Evolutionary conservation across 2,888 invertebrate genomes (phyloP), one percentile per base, ranked within the genome.

Genomic region (Dioctria linearis): DNA sequence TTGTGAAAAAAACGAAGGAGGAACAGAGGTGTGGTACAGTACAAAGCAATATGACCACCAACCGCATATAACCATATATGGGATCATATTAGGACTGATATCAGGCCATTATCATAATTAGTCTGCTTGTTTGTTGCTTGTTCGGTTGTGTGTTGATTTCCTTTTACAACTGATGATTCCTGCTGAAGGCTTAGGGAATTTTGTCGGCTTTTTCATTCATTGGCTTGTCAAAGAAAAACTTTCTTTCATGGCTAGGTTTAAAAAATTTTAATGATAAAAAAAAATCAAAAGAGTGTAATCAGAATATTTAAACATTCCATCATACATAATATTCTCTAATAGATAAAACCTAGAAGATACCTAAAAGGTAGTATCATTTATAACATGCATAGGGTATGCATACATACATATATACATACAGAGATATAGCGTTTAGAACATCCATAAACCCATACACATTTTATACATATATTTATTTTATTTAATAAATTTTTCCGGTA

Each of bases 101-200:
- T 78, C 66, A 66, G 63, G 65, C 78, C 78, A 78, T 78, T 78
- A 78, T 78, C 78, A 66, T 65, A 78, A 78, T 78, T 78, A 78
- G 66, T 66, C 78, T 78, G 78, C 51, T 51, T 57, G 11, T 65
- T 39, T n/a, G 9, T 9, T 65, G 11, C 40, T 37, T 65, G 65
- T 65, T 5, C 9, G 37, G 6, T 37, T 65, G 54, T 49, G 71
- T 71, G 51, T 71, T 71, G 71, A 54, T 67, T 67, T 43, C 67
- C 67, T 46, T 67, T 67, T 43, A 13, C 46, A 46, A 43, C 42
- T 42, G 67, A 5, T n/a, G 46, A 5, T 25, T 46, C 43, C 8
- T 37, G 46, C 67, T 67, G 43, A 67, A 67, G 43, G 46, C 67
- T 67, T 43, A n/a, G 67, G 9, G 49, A 66, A 67, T 67, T 67